Conservation (phyloP, 2,888 invertebrate species). For the Leptopilina drosophilae region DNA sequence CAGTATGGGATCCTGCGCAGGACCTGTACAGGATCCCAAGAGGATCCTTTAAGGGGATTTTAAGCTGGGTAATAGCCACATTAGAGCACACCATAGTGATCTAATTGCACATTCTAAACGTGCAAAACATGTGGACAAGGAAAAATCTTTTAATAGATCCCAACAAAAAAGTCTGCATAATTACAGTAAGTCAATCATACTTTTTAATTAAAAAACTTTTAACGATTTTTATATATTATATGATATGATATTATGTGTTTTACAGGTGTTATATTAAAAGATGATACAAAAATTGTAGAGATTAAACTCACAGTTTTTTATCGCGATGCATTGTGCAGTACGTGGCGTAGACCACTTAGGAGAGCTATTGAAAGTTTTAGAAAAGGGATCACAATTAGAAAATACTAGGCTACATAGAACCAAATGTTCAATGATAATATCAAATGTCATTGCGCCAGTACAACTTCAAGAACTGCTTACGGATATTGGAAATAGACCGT, state of each 20-base stretch:
- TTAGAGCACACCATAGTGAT: too few species aligned
- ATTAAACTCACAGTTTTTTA: neutral
- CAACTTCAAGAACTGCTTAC: neutral
- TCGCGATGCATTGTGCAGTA: neutral
- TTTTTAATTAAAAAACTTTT: too few species aligned
- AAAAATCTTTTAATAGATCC: too few species aligned
- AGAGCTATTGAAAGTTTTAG: slow-evolving; percentile 29
- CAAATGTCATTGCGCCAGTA: neutral
- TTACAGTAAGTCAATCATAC: too few species aligned
- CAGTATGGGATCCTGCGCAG: too few species aligned
- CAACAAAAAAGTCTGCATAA: too few species aligned
- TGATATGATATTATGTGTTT: neutral
- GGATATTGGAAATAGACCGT: neutral
- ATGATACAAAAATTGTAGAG: neutral
- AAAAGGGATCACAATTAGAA: slow-evolving; percentile 36
- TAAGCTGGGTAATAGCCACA: too few species aligned
- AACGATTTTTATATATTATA: too few species aligned
- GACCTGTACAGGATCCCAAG: too few species aligned
- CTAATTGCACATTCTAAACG: too few species aligned
- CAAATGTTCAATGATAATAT: neutral
- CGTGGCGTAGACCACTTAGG: slow-evolving; percentile 3
- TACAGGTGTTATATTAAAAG: neutral
- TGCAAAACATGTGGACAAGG: too few species aligned
- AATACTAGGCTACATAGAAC: slow-evolving; percentile 47
- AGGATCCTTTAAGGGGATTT: too few species aligned